phyloP scores from a whole-genome alignment of 1,140 invertebrate genomes.

The Oedothorax gibbosus region DNA sequence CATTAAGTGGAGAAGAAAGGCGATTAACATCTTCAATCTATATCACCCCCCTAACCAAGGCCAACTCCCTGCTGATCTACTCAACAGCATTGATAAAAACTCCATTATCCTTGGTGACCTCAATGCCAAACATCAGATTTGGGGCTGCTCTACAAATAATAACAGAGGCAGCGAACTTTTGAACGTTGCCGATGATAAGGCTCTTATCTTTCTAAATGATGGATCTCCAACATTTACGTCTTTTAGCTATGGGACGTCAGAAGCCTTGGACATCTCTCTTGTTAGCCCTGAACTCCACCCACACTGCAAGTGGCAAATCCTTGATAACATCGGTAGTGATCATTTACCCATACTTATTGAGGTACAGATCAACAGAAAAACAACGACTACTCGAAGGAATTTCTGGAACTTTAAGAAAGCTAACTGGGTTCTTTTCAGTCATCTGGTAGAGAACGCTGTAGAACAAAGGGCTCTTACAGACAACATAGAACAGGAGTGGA shows the following conservation, averaged over 20 bases:
- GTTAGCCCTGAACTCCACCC: neutral
- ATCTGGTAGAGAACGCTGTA: neutral
- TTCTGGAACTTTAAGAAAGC: conserved; percentile 20
- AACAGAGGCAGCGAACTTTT: neutral
- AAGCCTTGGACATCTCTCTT: conserved; percentile 6
- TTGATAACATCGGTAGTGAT: conserved; percentile 2
- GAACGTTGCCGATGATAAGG: conserved; percentile 4
- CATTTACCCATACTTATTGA: neutral
- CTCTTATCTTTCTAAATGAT: conserved; percentile 27
- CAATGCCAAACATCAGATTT: conserved; percentile 3
- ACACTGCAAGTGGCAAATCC: conserved; percentile 7
- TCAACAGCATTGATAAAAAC: conserved; percentile 5
- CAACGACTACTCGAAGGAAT: neutral
- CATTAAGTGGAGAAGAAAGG: neutral
- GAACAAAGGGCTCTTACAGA: neutral
- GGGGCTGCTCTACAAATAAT: conserved; percentile 6
- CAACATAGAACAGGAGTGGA: neutral
- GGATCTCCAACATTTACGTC: neutral
- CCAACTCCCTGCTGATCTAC: neutral
- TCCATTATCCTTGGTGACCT: neutral
- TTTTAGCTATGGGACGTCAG: conserved; percentile 10
- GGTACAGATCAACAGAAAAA: neutral
- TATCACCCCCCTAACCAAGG: conserved; percentile 5
- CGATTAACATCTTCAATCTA: conserved; percentile 11
- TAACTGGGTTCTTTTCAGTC: neutral